Base-by-base conservation (phyloP, 2,888 invertebrate genomes). In the Pimpla rufipes region DNA sequence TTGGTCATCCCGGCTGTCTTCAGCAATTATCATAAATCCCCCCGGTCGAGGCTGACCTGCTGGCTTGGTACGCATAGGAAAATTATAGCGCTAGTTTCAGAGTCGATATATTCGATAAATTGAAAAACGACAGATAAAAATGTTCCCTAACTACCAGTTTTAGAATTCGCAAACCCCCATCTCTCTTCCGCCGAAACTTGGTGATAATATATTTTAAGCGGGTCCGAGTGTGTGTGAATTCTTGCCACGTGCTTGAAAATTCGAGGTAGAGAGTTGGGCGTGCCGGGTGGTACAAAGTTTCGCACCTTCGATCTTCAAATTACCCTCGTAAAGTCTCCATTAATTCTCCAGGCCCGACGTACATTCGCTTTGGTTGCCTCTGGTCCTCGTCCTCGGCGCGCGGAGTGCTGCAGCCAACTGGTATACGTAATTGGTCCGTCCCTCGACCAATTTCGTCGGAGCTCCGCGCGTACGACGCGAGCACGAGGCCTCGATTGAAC, bases 321-420 rank as follows among this genome's bases (percentile, higher is more conserved):
- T 83, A 83, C 79, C 73, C 76, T 79, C 83, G 83, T 83, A 83
- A 83, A 83, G 79, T 83, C 79, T 73, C 79, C 79, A 83, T 83
- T 76, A 83, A 83, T 83, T 83, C 64, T 79, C 62, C 64, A 66
- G 55, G 62, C 68, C 50, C 59, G 45, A 67, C 64, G 70, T 55
- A 45, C 79, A 71, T 76, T 74, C 62, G 50, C 52, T 62, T 5
- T 62, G 67, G 23, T 79, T 42, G 71, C 71, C 70, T 29, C 64
- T 4, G 64, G 29, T 62, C 40, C 68, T 37, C 68, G 80, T 66
- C 23, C 45, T 45, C 16, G 50, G n/a, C n/a, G 18, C 29, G 42
- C 16, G 50, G 23, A 66, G 40, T 35, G 42, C 57, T 52, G 42
- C 62, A 68, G 10, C 37, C 16, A 23, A 47, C 47, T 68, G 29